Evolutionary conservation across 2,888 invertebrate species (phyloP), one percentile per base, ranked within the genome.

Genomic region (Steinernema scapterisci): DNA sequence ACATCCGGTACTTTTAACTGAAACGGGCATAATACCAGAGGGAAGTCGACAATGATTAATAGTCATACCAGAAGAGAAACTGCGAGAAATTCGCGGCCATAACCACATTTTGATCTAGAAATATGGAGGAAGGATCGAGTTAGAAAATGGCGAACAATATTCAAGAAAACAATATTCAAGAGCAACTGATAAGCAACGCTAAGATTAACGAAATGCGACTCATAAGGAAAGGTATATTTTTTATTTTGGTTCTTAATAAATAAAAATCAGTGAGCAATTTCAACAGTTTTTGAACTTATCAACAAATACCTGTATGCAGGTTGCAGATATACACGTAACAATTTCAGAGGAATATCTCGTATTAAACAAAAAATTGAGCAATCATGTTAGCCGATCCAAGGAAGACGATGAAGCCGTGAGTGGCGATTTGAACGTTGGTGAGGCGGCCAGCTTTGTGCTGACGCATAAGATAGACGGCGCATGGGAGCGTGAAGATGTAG

Each of bases 401-500:
- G 0, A 92, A 73, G 16, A 94, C 91, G 73, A 95, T 92, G 25
- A 88, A 80, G 13, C 89, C 84, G 88, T 94, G 93, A 70, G 92
- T 88, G 0, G 91, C 52, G 0, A 90, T 85, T 77, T 91, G 91
- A 74, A 88, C 83, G 46, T 88, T 84, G 0, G 92, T 92, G 9
- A 93, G 89, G 72, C 89, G 87, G 1, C 91, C 91, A 71, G 92
- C 90, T n/a, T 91, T 89, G 75, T 91, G 90, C 43, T 92, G 89
- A 1, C 92, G 92, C 1, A 91, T 91, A 77, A 94, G 89, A 85
- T 94, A 92, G 13, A 95, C 90, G n/a, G 93, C 86, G 76, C 93
- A 92, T 0, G 95, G 95, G 25, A 95, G 89, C 0, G 93, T 91
- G 89, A 95, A 95, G 11, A 95, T 91, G 88, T 94, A 94, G 0